These are phyloP conservation scores for Steatornis caripensis DNA, from an alignment of 2,113 vertebrate species.

Conservation along the genomic window DNA sequence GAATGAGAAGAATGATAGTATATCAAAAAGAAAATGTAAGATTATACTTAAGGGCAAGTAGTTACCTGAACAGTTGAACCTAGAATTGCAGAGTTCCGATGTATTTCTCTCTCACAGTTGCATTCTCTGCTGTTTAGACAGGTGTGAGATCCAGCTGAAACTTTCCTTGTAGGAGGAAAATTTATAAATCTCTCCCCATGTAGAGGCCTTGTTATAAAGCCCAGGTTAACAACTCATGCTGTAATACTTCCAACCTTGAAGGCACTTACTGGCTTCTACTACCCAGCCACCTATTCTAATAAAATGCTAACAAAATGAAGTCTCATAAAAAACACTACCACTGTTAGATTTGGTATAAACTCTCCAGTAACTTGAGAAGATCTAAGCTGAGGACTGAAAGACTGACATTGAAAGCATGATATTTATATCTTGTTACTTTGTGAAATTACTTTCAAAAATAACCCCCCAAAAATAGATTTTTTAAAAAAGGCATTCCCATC, in stretches of 20 bases:
- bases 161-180: neutral
- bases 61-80: neutral
- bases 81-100: neutral
- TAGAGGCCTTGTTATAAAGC: neutral
- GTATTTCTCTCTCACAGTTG: neutral
- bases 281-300: neutral
- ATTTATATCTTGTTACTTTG: neutral
- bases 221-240: neutral
- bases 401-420: neutral
- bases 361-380: neutral
- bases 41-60: neutral
- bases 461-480: neutral
- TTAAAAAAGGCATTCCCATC: neutral
- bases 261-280: neutral
- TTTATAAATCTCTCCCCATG: neutral
- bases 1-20: neutral
- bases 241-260: neutral
- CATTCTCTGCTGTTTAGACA: neutral
- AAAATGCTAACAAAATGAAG: neutral
- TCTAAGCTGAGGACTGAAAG: neutral
- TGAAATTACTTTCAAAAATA: neutral
- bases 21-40: neutral
- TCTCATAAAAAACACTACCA: neutral
- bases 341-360: neutral
- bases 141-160: neutral